Conservation (phyloP, 2,888 invertebrate genomes). For the Schizotus pectinicornis region DNA sequence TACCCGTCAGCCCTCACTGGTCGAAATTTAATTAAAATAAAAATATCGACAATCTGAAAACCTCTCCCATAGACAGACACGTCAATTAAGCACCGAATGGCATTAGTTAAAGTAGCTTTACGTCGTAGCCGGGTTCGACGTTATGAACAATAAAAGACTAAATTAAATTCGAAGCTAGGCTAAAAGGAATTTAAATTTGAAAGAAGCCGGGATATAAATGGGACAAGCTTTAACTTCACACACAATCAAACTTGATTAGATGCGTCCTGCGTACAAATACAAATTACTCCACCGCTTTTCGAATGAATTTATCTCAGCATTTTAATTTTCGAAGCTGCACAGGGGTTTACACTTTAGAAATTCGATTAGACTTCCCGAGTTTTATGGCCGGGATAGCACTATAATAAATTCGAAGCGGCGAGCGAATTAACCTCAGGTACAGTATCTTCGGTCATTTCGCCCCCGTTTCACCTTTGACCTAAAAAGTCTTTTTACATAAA, state of each 20-base stretch:
- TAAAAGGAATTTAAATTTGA: conserved; percentile 26
- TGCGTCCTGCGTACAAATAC: conserved; percentile 22
- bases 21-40: no score
- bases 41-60: no score
- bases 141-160: conserved; percentile 21
- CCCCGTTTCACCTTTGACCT: conserved; percentile 6
- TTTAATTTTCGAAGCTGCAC: conserved; percentile 18
- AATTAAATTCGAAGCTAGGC: conserved; percentile 18
- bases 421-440: conserved; percentile 14
- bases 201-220: conserved; percentile 24
- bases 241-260: conserved; percentile 32
- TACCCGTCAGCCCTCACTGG: no score
- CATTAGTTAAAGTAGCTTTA: conserved; percentile 16
- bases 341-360: conserved; percentile 17
- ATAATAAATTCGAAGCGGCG: conserved; percentile 12
- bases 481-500: no score
- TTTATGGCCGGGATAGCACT: conserved; percentile 11
- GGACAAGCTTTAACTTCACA: conserved; percentile 26
- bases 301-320: conserved; percentile 11
- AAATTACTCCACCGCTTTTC: conserved; percentile 15
- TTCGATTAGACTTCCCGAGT: conserved; percentile 19
- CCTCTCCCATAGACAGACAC: no score
- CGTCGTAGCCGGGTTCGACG: conserved; percentile 4
- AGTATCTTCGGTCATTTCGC: conserved; percentile 4
- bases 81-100: neutral